Base-by-base conservation (phyloP, 2,888 invertebrate genomes). In the Penaeus monodon region DNA sequence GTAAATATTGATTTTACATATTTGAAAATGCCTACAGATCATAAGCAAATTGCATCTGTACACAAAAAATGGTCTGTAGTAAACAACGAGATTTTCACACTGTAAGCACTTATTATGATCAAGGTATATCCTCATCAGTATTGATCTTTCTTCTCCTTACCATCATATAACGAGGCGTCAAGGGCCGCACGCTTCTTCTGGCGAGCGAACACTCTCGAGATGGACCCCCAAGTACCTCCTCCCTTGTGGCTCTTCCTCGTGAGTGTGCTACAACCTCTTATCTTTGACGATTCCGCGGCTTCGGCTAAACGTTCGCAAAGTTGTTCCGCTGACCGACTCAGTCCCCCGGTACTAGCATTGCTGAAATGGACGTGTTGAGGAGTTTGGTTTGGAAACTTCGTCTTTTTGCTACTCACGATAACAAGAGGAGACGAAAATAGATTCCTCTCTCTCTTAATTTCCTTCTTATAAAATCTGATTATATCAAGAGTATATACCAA, bases 201-300 rank as follows among this genome's bases (percentile, higher is more conserved):
- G 84, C 97, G 94, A 0, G 97, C 96, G 91, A 97, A 97, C 63
- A 97, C 97, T 90, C 97, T 90, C 14, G 97, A 97, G 92, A 97
- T 97, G 91, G 97, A 97, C 83, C 97, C 97, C 97, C 97, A 97
- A 1, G 96, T 96, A 33, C 96, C 95, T 78, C 93, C 92, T 6
- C 95, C 93, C 0, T 93, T 91, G 17, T 92, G 93, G 70, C 92
- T 90, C 17, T 93, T 92, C 70, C 91, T 88, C 24, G 87, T 70
- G 33, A 91, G 88, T 90, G 91, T 90, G 89, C 89, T 87, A 90
- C 89, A 82, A 85, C 91, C 91, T 86, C 91, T 88, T 78, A 90
- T 90, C 81, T 91, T 90, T 77, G 91, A 90, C 81, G 90, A 88
- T 65, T 89, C 90, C 83, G 86, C 89, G 74, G 68, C 91, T 87